Percentiles rank a stretch among this genome's conserved stretches.
phyloP scores from a whole-genome alignment of 2,113 vertebrate species.

The Pygoscelis antarcticus region DNA sequence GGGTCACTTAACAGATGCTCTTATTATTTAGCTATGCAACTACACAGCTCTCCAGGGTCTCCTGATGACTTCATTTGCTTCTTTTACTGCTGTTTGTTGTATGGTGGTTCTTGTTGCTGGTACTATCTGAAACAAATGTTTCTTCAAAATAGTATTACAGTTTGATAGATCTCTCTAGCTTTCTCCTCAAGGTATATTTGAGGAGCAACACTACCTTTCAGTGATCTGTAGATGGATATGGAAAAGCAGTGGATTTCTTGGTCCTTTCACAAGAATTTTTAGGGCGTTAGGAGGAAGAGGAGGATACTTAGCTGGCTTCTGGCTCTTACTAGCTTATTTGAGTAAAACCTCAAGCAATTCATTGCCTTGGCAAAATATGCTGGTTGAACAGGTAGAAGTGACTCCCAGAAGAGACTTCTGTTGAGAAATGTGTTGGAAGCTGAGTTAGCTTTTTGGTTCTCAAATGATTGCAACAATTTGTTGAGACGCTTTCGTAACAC shows the following conservation, averaged over 20 bases:
- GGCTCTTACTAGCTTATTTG: not conserved
- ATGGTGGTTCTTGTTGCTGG: not conserved
- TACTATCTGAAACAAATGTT: not conserved
- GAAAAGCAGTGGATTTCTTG: not conserved
- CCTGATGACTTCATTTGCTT: not conserved
- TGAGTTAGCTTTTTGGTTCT: not conserved
- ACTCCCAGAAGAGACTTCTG: not conserved
- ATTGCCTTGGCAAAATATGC: not conserved
- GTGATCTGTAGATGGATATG: not conserved
- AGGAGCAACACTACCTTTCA: not conserved
- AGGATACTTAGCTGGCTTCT: not conserved
- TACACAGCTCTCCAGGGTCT: not conserved
- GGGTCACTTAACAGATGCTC: not conserved
- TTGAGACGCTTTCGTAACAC: not conserved
- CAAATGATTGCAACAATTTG: not conserved
- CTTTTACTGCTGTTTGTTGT: not conserved
- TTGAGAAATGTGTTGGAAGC: not conserved
- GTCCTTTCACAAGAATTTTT: not conserved
- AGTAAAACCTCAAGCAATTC: not conserved
- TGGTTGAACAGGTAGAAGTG: not conserved
- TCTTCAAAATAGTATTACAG: not conserved
- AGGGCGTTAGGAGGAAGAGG: not conserved
- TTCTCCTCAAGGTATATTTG: not conserved
- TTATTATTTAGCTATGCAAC: not conserved
- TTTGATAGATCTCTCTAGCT: not conserved